phyloP scores from a whole-genome alignment of 2,113 vertebrate genomes.

The Mus pahari region DNA sequence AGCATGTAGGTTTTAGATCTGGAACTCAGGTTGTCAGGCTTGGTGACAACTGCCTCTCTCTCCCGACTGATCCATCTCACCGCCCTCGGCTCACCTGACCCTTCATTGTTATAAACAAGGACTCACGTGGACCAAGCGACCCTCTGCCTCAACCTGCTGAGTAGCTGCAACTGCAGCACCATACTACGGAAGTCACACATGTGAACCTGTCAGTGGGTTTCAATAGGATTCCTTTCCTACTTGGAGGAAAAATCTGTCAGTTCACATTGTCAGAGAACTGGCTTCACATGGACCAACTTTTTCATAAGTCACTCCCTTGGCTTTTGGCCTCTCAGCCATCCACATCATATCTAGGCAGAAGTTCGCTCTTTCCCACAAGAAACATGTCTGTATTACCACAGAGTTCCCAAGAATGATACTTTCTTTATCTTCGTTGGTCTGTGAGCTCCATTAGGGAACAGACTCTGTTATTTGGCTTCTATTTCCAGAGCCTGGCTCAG shows the following conservation, averaged over 20 bases:
- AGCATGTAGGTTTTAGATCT: neutral
- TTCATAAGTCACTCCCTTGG: neutral
- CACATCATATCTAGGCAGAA: neutral
- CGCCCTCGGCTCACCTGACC: fast-evolving
- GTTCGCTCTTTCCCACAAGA: neutral
- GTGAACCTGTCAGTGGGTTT: neutral
- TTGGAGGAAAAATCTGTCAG: conserved; percentile 22
- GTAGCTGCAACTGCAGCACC: neutral
- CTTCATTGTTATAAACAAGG: neutral
- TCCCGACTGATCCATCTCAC: neutral
- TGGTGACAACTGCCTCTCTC: neutral
- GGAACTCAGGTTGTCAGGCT: neutral
- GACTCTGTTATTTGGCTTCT: conserved; percentile 49
- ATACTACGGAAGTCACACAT: neutral
- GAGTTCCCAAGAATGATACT: conserved; percentile 7
- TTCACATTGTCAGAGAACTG: neutral
- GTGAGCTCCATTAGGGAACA: conserved; percentile 12
- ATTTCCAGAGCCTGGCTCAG: conserved; percentile 66
- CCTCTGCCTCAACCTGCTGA: neutral
- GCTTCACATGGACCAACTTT: neutral
- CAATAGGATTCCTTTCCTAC: conserved; percentile 23
- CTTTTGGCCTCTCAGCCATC: neutral
- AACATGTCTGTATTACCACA: neutral
- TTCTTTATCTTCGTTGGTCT: conserved; percentile 29
- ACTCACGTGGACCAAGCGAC: neutral